These are phyloP conservation scores for Grus americana DNA, from an alignment of 2,113 vertebrate genomes.

Conservation along the genomic window DNA sequence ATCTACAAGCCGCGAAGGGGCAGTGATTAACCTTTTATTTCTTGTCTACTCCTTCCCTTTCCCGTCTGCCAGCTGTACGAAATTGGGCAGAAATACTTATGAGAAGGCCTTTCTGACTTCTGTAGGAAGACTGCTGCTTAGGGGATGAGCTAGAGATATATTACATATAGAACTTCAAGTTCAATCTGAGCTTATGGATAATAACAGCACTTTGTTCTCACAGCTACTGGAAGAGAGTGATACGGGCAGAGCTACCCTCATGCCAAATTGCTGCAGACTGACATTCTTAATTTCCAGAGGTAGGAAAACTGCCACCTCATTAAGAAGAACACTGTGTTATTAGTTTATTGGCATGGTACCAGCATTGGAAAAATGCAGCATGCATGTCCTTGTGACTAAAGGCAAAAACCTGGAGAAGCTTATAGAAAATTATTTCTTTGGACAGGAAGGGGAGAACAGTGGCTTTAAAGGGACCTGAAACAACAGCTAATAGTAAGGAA, in stretches of 20 bases:
- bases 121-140: neutral
- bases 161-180: constrained; percentile 28
- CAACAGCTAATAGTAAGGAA: neutral
- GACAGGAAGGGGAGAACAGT: neutral
- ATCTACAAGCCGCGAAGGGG: accelerated
- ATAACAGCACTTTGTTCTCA: constrained; percentile 40
- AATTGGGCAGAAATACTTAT: neutral
- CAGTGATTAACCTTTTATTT: neutral
- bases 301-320: constrained; percentile 72
- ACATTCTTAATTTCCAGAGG: constrained; percentile 73
- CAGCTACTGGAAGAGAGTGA: constrained; percentile 49
- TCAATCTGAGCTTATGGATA: constrained; percentile 44
- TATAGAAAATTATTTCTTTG: constrained; percentile 46
- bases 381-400: constrained; percentile 45
- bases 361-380: constrained; percentile 31
- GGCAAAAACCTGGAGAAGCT: constrained; percentile 22
- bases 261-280: constrained; percentile 69
- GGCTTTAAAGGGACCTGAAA: neutral
- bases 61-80: neutral
- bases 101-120: neutral
- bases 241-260: constrained; percentile 16
- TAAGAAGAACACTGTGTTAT: constrained; percentile 64
- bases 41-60: neutral
- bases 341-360: constrained; percentile 56
- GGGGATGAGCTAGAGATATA: constrained; percentile 1